phyloP scores from a whole-genome alignment of 2,797 vertebrate species.

The Vespertilio murinus region DNA sequence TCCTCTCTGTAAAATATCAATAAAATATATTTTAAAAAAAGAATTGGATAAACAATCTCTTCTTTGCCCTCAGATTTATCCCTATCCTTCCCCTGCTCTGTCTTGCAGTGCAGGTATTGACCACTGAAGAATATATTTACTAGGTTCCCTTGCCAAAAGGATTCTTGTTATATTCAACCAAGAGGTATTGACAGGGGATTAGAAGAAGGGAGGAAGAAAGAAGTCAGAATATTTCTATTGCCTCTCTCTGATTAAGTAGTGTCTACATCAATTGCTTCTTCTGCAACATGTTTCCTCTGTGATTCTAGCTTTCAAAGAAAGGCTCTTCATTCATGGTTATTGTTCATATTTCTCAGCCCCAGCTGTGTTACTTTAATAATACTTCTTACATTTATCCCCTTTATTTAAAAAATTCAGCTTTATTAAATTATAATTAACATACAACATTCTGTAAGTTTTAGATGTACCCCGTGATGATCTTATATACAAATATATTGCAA shows the following conservation, averaged over 20 bases:
- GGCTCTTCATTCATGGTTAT: neutral
- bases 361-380: neutral
- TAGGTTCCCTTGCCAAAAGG: neutral
- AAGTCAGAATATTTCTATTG: neutral
- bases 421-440: neutral
- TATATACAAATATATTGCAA: neutral
- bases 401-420: neutral
- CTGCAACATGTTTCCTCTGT: neutral
- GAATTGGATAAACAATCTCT: neutral
- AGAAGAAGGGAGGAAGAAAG: neutral
- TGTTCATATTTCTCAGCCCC: neutral
- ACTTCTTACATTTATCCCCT: neutral
- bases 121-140: neutral
- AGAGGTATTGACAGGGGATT: neutral
- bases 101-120: neutral
- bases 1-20: too few relatives aligned
- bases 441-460: neutral
- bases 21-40: too few relatives aligned
- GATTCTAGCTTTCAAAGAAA: slow-evolving; percentile 20
- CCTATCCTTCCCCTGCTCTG: neutral
- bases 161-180: neutral
- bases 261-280: neutral
- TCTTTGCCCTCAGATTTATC: neutral
- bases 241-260: neutral
- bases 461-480: neutral